phyloP scores from a whole-genome alignment of 2,113 vertebrate genomes.

The Spilogale gracilis region DNA sequence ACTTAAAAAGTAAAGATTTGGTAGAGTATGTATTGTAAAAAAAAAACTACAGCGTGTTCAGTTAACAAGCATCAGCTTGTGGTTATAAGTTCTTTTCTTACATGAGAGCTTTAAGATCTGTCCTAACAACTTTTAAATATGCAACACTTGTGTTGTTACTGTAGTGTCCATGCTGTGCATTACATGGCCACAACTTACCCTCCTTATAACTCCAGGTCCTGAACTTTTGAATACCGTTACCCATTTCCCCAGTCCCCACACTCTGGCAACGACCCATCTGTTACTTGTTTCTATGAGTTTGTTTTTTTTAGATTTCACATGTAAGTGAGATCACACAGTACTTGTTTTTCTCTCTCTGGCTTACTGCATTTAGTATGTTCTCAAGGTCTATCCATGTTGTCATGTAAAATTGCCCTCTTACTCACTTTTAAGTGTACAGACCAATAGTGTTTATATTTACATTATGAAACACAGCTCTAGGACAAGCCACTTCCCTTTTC shows the following conservation, averaged over 20 bases:
- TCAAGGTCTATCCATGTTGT: not conserved
- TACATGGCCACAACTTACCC: not conserved
- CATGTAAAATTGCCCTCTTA: not conserved
- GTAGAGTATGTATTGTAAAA: not conserved
- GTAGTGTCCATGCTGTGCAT: not conserved
- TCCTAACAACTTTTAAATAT: not conserved
- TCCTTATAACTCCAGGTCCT: not conserved
- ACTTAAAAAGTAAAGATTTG: not conserved
- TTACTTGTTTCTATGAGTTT: not conserved
- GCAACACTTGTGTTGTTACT: not conserved
- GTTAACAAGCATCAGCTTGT: not conserved
- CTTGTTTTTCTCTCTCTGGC: not conserved
- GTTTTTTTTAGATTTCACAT: not conserved
- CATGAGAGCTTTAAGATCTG: not conserved
- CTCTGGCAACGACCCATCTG: not conserved
- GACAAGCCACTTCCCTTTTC: too few relatives aligned
- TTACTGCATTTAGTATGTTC: not conserved
- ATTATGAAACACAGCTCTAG: not conserved
- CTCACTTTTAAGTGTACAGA: not conserved
- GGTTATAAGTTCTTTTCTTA: not conserved
- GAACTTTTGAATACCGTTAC: not conserved
- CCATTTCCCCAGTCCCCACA: not conserved
- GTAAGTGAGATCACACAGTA: not conserved
- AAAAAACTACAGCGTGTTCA: not conserved
- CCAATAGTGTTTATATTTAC: not conserved